phyloP scores from a whole-genome alignment of 2,113 vertebrate species.

The Chaetura pelagica region DNA sequence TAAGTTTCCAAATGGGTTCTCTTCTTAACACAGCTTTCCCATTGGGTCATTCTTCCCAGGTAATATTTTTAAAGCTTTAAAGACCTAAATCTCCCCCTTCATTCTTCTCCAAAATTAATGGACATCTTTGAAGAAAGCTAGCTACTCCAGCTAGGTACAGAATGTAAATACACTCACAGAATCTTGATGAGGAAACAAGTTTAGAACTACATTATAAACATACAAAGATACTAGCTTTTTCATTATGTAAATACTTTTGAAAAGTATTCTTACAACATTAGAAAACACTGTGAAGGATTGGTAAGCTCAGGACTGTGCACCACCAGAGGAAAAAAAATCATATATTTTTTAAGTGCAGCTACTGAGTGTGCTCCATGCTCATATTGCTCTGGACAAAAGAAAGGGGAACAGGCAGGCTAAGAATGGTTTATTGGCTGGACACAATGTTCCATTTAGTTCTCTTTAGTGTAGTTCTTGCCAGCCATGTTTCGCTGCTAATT shows the following conservation, averaged over 20 bases:
- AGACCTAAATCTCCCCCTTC: not conserved
- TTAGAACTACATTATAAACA: not conserved
- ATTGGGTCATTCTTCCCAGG: not conserved
- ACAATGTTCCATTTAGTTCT: not conserved
- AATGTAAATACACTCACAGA: constrained; percentile 35
- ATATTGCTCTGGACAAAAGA: not conserved
- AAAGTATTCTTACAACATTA: not conserved
- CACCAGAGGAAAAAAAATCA: not conserved
- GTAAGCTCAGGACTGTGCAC: not conserved
- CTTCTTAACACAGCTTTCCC: not conserved
- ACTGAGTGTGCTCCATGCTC: rapidly evolving
- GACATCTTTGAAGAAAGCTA: constrained; percentile 26
- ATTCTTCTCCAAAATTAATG: constrained; percentile 19
- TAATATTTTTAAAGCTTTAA: constrained; percentile 26
- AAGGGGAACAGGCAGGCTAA: not conserved
- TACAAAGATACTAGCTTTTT: not conserved
- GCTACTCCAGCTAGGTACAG: constrained; percentile 38
- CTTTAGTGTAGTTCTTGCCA: not conserved
- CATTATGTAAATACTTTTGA: not conserved
- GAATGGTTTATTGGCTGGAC: not conserved
- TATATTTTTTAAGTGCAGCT: not conserved
- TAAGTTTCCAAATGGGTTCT: not conserved
- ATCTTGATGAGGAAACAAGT: constrained; percentile 12
- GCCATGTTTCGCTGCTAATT: not conserved
- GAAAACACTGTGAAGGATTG: not conserved